A percentile compares a stretch with the other conserved stretches of the same genome.
Evolutionary conservation across 2,888 invertebrate genomes (phyloP).

Genomic region (Epirrhoe tristata): DNA sequence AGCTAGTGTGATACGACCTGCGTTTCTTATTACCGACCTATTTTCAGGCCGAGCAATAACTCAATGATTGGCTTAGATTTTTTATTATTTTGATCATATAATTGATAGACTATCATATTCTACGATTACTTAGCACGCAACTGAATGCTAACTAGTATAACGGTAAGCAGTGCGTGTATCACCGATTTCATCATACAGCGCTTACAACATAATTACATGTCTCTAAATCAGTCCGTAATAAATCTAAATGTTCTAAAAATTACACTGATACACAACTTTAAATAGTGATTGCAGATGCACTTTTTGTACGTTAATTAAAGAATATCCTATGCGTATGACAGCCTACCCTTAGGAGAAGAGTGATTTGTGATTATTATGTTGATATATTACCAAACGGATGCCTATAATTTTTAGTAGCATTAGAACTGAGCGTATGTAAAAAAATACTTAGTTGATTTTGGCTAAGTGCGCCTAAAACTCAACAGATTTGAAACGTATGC

Average conservation of each 20-base stretch:
- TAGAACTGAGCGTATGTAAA: too few relatives aligned
- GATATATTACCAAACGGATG: too few relatives aligned
- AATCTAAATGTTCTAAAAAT: conserved; percentile 15
- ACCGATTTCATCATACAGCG: conserved; percentile 40
- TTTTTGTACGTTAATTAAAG: too few relatives aligned
- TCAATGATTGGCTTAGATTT: neutral
- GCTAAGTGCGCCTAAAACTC: too few relatives aligned
- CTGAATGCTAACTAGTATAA: conserved; percentile 44
- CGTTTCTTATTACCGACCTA: neutral
- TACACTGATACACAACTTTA: conserved; percentile 8
- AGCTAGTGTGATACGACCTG: too few relatives aligned
- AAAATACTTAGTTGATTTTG: too few relatives aligned
- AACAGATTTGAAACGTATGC: too few relatives aligned
- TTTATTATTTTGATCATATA: conserved; percentile 27
- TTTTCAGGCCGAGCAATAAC: neutral
- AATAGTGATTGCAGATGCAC: neutral
- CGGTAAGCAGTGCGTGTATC: conserved; percentile 54
- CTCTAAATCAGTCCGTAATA: conserved; percentile 26
- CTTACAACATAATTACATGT: conserved; percentile 31
- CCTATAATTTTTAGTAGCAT: too few relatives aligned
- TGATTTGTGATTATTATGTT: too few relatives aligned
- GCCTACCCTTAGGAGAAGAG: too few relatives aligned
- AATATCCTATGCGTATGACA: too few relatives aligned
- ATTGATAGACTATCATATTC: conserved; percentile 20
- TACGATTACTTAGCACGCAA: conserved; percentile 36